Conservation (phyloP, 2,888 invertebrate species). For the Pterostichus madidus region DNA sequence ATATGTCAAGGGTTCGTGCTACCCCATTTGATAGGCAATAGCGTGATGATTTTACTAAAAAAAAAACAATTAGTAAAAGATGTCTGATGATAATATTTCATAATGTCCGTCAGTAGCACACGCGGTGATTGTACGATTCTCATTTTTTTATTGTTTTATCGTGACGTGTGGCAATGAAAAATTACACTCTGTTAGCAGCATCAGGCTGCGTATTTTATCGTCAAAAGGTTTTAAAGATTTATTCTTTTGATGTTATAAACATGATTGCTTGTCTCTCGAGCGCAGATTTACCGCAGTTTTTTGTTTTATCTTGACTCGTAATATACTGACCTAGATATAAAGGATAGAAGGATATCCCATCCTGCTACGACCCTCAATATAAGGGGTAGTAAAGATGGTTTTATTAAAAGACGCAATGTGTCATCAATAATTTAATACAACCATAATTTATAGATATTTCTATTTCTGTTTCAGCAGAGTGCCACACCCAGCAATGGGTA, state of each 20-base stretch:
- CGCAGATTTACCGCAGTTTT: constrained; percentile 18
- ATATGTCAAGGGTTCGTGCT: too few relatives aligned
- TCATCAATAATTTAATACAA: too few relatives aligned
- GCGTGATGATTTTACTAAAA: too few relatives aligned
- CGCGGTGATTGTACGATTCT: constrained; percentile 11
- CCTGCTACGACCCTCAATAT: too few relatives aligned
- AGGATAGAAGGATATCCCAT: too few relatives aligned
- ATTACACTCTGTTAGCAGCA: not conserved
- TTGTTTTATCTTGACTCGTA: not conserved
- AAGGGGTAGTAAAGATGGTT: too few relatives aligned
- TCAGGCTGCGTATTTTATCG: not conserved
- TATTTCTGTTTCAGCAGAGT: too few relatives aligned
- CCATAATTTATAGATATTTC: too few relatives aligned
- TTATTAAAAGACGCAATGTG: too few relatives aligned
- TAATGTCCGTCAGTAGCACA: constrained; percentile 14
- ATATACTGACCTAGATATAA: constrained; percentile 13
- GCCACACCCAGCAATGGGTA: too few relatives aligned
- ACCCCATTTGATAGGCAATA: too few relatives aligned
- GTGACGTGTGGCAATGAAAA: constrained; percentile 36
- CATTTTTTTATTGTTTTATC: constrained; percentile 51
- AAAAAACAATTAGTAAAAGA: too few relatives aligned
- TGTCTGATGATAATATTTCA: constrained; percentile 23
- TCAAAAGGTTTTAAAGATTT: constrained; percentile 10
- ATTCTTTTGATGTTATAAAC: not conserved
- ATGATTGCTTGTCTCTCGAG: constrained; percentile 4